phyloP scores from a whole-genome alignment of 2,888 invertebrate genomes.

The Minunthozetes semirufus region DNA sequence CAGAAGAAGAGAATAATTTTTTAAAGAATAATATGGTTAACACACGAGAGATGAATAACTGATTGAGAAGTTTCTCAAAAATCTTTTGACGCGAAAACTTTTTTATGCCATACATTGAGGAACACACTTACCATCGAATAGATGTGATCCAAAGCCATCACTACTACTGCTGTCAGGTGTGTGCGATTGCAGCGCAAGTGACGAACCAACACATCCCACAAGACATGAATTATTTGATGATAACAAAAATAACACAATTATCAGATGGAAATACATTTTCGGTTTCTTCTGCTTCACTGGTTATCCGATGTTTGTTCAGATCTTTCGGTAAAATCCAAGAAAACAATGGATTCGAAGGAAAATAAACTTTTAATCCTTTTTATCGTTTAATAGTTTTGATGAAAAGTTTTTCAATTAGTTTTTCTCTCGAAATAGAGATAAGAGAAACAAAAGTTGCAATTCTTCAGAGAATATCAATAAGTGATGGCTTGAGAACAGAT shows the following conservation, averaged over 20 bases:
- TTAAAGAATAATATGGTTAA: background rate
- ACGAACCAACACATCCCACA: slow-evolving; percentile 9
- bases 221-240: slow-evolving; percentile 12
- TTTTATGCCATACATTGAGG: background rate
- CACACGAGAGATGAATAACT: slow-evolving; percentile 4
- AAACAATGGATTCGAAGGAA: no score
- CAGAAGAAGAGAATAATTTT: background rate
- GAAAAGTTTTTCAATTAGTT: no score
- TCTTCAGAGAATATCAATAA: no score
- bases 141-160: background rate
- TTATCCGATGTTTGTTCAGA: no score
- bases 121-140: background rate
- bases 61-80: background rate
- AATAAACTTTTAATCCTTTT: no score
- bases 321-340: no score
- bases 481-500: no score
- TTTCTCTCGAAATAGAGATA: no score
- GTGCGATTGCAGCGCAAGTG: background rate
- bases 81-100: background rate
- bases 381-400: no score
- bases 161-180: background rate
- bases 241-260: background rate
- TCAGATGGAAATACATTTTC: background rate
- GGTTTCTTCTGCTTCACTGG: background rate
- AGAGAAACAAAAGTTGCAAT: no score